phyloP scores from a whole-genome alignment of 2,797 vertebrate species.

The Pseudopleuronectes americanus region DNA sequence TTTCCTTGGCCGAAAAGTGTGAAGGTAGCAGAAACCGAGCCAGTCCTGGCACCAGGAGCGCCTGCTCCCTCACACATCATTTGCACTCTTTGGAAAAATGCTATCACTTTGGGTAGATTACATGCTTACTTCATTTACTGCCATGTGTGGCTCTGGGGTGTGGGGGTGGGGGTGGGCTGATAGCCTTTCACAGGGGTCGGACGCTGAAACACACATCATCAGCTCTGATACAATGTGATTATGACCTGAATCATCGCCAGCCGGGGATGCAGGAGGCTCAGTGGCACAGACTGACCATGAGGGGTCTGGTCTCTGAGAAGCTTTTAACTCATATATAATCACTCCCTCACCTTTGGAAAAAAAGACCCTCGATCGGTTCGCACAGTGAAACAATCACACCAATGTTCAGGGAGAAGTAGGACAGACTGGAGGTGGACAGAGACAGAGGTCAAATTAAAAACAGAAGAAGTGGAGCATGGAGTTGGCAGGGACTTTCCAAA shows the following conservation, averaged over 20 bases:
- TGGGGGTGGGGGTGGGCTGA: conserved; percentile 30
- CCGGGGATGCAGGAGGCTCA: conserved; percentile 56
- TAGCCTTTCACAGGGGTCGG: conserved; percentile 64
- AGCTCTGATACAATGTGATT: conserved; percentile 73
- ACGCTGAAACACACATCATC: conserved; percentile 73
- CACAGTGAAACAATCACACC: conserved; percentile 47
- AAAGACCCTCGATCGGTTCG: conserved; percentile 51
- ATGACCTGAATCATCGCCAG: conserved; percentile 76
- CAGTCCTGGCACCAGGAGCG: conserved; percentile 55
- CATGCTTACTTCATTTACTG: conserved; percentile 79
- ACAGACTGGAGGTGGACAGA: conserved; percentile 30
- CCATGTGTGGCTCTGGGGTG: conserved; percentile 58
- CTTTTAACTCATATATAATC: conserved; percentile 69
- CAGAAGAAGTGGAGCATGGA: conserved; percentile 46
- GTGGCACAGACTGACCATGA: conserved; percentile 63
- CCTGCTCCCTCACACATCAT: conserved; percentile 74
- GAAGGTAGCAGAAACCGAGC: conserved; percentile 70
- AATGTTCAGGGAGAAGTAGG: conserved; percentile 17
- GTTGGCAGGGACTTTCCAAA: conserved; percentile 59
- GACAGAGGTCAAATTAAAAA: conserved; percentile 43
- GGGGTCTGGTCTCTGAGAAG: conserved; percentile 66
- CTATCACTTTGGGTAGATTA: conserved; percentile 73
- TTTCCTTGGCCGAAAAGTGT: conserved; percentile 74
- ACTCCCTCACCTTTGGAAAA: conserved; percentile 57
- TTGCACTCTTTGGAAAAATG: conserved; percentile 77